Conservation (phyloP, 2,888 invertebrate species). For the Stenoptilia bipunctidactyla region DNA sequence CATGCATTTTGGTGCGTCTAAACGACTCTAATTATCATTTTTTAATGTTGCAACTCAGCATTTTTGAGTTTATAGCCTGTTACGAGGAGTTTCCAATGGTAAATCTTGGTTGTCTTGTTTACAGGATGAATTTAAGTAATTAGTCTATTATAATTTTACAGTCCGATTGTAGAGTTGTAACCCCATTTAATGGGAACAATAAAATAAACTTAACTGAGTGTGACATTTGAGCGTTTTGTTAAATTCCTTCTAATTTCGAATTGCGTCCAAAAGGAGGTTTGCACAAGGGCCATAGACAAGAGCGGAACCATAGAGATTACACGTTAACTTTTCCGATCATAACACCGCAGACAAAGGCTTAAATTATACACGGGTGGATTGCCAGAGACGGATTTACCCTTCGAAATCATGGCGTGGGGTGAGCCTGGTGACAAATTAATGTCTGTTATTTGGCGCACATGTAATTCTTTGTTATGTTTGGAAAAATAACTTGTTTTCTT, state of each 20-base stretch:
- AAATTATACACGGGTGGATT: slow-evolving; percentile 59
- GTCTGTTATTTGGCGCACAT: slow-evolving; percentile 33
- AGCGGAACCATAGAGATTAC: slow-evolving; percentile 53
- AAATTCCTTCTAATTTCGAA: too few species aligned
- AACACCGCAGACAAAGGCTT: slow-evolving; percentile 64
- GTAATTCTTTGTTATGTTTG: background rate
- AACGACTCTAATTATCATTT: slow-evolving; percentile 42
- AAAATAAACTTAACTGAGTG: slow-evolving; percentile 20
- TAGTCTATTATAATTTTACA: slow-evolving; percentile 51
- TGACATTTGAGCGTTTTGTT: slow-evolving; percentile 1
- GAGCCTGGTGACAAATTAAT: slow-evolving; percentile 54
- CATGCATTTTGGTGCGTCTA: slow-evolving; percentile 38
- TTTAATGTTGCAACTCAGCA: slow-evolving; percentile 36
- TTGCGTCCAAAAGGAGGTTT: too few species aligned
- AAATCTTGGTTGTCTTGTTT: background rate
- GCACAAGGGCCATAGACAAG: slow-evolving; percentile 11
- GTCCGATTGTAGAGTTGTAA: slow-evolving; percentile 21
- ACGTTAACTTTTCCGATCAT: slow-evolving; percentile 66
- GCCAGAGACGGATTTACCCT: slow-evolving; percentile 42
- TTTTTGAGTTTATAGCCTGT: slow-evolving; percentile 50
- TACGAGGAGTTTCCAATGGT: slow-evolving; percentile 17
- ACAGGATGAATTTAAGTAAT: slow-evolving; percentile 21
- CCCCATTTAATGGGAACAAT: slow-evolving; percentile 11
- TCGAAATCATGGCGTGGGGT: slow-evolving; percentile 32
- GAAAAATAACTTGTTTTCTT: too few species aligned